Base-by-base conservation (phyloP, 2,888 invertebrate species). In the Philereme vetulata region DNA sequence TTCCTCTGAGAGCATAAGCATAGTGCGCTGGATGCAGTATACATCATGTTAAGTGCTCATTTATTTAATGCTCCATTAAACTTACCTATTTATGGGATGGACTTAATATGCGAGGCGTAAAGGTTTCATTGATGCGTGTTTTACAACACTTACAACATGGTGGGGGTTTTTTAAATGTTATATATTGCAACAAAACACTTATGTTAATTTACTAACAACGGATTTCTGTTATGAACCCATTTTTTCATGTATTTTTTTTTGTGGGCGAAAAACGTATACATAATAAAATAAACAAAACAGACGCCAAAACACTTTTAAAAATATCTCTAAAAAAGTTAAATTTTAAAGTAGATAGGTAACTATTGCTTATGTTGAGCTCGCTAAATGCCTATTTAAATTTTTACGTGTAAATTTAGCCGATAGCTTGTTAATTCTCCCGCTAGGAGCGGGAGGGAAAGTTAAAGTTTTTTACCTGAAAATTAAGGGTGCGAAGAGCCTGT, bases 11-110 rank as follows among this genome's bases (percentile, higher is more conserved):
- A 51, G 51, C 46, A 40, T 50, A 53, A 49, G 52, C 45, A 50
- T 55, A 53, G 38, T 56, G 52, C 33, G 38, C 47, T 57, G 48
- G 38, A 44, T 57, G 52, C 52, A 61, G 35, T 61, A 51, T 55
- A 54, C 53, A 62, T 62, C 62, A 62, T 51, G 54, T 54, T 51
- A 62, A 62, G 62, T 57, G 62, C 57, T 62, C 62, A 62, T 62
- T 62, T 57, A 57, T 57, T 53, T 56, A 57, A 57, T 57, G 62
- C 43, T 36, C 38, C 51, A 57, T 57, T 38, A 57, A 49, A 53
- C 57, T 51, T 57, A 35, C 49, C 44, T 52, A 55, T 51, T 57
- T 62, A 60, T 51, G 36, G 42, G 46, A 50, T 53, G 54, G 51
- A 40, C 52, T 52, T 56, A 48, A 51, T 56, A 48, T 48, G 43